Percentiles rank a stretch among this genome's conserved stretches.
phyloP scores from a whole-genome alignment of 2,888 invertebrate species.

The Conomelus anceps region DNA sequence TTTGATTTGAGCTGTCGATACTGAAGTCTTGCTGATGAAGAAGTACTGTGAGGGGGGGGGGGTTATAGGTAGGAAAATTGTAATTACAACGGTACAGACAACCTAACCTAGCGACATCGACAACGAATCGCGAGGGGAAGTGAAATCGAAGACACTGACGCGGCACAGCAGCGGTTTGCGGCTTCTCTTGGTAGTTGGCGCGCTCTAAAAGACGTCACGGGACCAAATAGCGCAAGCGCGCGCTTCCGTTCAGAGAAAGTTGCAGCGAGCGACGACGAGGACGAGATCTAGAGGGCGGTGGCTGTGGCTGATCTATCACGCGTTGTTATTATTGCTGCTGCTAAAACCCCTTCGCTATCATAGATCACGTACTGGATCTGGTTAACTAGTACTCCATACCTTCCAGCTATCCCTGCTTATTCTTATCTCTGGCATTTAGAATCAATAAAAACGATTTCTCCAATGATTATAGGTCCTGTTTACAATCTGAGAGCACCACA shows the following conservation, averaged over 20 bases:
- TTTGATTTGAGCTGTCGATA: not conserved
- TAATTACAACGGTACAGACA: not conserved
- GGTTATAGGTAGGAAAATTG: not conserved
- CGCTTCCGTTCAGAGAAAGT: not conserved
- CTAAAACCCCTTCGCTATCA: not conserved
- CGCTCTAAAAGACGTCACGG: not conserved
- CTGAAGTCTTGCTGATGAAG: too few relatives aligned
- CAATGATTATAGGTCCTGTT: not conserved
- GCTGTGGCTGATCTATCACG: not conserved
- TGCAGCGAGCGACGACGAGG: not conserved
- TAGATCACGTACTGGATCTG: not conserved
- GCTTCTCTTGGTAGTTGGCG: not conserved
- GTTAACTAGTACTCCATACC: not conserved
- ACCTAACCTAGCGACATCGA: not conserved
- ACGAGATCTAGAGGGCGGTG: not conserved
- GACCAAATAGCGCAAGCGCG: not conserved
- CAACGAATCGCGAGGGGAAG: not conserved
- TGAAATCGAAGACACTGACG: not conserved
- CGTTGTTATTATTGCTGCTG: not conserved
- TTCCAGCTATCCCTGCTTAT: not conserved
- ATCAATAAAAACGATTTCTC: not conserved
- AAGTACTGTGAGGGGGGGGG: not conserved
- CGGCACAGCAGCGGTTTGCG: not conserved
- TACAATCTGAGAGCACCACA: not conserved
- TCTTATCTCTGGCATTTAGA: not conserved